Evolutionary conservation across 2,888 invertebrate genomes (phyloP).

Genomic region (Cephus spinipes): DNA sequence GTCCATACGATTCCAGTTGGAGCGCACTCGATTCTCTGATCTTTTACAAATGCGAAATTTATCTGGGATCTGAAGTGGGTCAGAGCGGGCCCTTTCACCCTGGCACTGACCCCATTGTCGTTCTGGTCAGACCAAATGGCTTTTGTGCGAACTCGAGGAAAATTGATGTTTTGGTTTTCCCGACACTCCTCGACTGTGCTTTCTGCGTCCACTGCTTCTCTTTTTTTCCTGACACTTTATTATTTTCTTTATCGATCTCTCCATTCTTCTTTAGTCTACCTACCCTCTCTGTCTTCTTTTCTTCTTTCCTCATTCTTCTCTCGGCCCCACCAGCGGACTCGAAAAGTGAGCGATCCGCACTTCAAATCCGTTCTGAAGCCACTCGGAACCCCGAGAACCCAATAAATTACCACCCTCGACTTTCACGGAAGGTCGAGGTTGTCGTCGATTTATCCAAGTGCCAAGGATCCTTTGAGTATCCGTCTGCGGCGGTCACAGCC

Average conservation of each 20-base stretch:
- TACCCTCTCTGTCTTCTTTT: constrained; percentile 11
- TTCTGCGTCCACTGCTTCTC: neutral
- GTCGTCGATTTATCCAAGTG: constrained; percentile 7
- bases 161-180: constrained; percentile 56
- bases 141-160: constrained; percentile 38
- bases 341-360: constrained; percentile 18
- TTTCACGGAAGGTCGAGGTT: constrained; percentile 14
- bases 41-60: constrained; percentile 53
- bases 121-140: constrained; percentile 35
- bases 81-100: constrained; percentile 26
- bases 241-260: constrained; percentile 8
- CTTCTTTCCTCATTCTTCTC: neutral
- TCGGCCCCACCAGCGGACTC: neutral
- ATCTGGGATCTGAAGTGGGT: constrained; percentile 50
- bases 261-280: constrained; percentile 1
- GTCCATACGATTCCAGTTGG: neutral
- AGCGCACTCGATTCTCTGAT: constrained; percentile 2
- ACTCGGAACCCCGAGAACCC: constrained; percentile 29
- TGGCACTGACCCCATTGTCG: constrained; percentile 42
- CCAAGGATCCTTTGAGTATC: neutral
- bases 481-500: neutral
- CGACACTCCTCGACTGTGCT: constrained; percentile 40
- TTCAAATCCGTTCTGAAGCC: constrained; percentile 21
- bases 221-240: constrained; percentile 23
- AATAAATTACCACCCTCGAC: constrained; percentile 45